Conservation (phyloP, 2,888 invertebrate species). For the Hecatera dysodea region DNA sequence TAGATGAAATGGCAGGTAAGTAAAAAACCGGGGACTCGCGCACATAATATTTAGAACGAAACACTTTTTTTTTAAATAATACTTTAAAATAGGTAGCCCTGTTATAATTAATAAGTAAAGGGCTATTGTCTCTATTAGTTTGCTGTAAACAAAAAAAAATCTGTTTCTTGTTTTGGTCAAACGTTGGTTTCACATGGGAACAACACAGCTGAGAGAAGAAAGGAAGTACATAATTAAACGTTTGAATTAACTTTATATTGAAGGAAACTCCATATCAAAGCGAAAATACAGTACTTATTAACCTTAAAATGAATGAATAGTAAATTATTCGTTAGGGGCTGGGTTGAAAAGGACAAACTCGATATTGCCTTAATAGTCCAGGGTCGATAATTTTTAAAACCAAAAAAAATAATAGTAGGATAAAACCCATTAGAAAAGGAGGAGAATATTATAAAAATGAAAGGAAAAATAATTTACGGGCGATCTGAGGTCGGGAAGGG, state of each 20-base stretch:
- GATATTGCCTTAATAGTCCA: too few relatives aligned
- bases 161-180: not conserved
- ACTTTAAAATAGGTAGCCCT: too few relatives aligned
- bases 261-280: not conserved
- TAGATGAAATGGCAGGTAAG: not conserved
- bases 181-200: conserved; percentile 9
- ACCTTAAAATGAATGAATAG: not conserved
- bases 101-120: too few relatives aligned
- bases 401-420: too few relatives aligned
- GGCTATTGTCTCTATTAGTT: too few relatives aligned
- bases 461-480: too few relatives aligned
- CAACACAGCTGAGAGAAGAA: conserved; percentile 4
- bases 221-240: not conserved
- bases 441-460: too few relatives aligned
- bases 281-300: not conserved
- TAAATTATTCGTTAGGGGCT: not conserved
- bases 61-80: too few relatives aligned
- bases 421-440: too few relatives aligned
- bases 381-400: too few relatives aligned
- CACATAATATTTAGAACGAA: too few relatives aligned
- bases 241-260: not conserved
- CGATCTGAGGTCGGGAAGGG: too few relatives aligned
- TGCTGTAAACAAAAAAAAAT: not conserved
- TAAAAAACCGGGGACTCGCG: not conserved
- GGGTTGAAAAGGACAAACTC: not conserved